Evolutionary conservation across 1,140 invertebrate species (phyloP).

Genomic region (Drosophila aff.): DNA sequence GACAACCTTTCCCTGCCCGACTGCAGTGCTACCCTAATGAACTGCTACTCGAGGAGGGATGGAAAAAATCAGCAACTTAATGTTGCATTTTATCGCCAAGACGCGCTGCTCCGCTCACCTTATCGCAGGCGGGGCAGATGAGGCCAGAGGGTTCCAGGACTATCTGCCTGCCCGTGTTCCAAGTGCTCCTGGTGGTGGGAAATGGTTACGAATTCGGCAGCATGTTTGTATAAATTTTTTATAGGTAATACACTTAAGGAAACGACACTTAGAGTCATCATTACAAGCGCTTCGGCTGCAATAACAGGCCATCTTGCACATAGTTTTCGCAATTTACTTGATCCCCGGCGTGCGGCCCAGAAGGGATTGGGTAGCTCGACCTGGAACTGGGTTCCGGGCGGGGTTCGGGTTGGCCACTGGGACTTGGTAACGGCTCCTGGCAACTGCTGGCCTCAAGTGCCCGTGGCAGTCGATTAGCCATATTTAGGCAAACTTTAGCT

Average conservation of each 20-base stretch:
- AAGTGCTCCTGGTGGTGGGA: conserved; percentile 44
- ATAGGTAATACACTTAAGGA: conserved; percentile 85
- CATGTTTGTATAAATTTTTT: conserved; percentile 85
- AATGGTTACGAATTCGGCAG: conserved; percentile 69
- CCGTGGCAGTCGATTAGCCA: conserved; percentile 74
- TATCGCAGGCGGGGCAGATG: conserved; percentile 46
- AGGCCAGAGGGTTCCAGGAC: conserved; percentile 28
- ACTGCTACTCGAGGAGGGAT: conserved; percentile 54
- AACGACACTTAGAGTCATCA: conserved; percentile 85
- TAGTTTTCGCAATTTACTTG: conserved; percentile 85
- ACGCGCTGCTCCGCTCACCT: conserved; percentile 43
- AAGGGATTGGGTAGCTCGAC: conserved; percentile 6
- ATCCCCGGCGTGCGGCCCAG: conserved; percentile 62
- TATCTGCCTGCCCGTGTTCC: conserved; percentile 1
- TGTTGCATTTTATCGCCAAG: conserved; percentile 82
- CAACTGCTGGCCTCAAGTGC: conserved; percentile 74
- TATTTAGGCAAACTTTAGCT: conserved; percentile 63
- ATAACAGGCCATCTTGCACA: conserved; percentile 85
- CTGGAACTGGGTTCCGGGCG: background rate
- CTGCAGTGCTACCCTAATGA: conserved; percentile 70
- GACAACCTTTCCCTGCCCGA: conserved; percentile 36
- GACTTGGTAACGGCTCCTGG: conserved; percentile 33
- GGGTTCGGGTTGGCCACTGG: conserved; percentile 7
- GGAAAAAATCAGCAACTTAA: conserved; percentile 77
- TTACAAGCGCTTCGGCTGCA: conserved; percentile 85